These are phyloP conservation scores for Gallinago undulata DNA, from an alignment of 2,113 vertebrate genomes.

Conservation along the genomic window DNA sequence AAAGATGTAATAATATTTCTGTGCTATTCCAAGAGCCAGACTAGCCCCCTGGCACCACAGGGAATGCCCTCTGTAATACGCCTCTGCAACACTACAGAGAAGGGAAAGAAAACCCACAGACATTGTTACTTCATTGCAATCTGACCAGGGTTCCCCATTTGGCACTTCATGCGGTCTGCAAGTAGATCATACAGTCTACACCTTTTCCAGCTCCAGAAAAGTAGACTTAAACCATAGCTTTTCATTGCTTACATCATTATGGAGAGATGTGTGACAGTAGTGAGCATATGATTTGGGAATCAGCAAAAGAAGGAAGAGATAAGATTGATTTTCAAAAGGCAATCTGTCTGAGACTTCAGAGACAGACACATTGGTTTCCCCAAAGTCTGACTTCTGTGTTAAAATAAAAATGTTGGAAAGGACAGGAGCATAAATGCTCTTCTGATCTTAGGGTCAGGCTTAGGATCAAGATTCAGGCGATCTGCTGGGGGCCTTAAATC, in stretches of 20 bases:
- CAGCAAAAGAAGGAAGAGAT: not conserved
- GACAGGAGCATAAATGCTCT: not conserved
- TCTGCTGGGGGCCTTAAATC: not conserved
- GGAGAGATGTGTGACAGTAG: not conserved
- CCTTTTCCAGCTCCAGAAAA: not conserved
- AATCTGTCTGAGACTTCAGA: not conserved
- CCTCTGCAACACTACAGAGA: not conserved
- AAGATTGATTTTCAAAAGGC: slow-evolving; percentile 17
- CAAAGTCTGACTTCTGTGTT: slow-evolving; percentile 12
- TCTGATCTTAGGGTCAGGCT: not conserved
- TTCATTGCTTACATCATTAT: not conserved
- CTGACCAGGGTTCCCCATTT: not conserved
- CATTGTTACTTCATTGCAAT: not conserved
- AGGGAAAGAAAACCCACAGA: not conserved
- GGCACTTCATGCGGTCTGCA: not conserved
- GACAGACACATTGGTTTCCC: not conserved
- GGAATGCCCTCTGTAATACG: not conserved
- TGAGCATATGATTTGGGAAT: not conserved
- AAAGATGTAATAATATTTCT: not conserved
- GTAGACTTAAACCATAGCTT: not conserved
- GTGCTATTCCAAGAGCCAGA: not conserved
- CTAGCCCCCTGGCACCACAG: not conserved
- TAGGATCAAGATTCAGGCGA: not conserved
- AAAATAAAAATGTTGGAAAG: not conserved
- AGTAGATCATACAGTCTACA: not conserved